phyloP scores from a whole-genome alignment of 2,888 invertebrate genomes.

The Synergus umbraculus region DNA sequence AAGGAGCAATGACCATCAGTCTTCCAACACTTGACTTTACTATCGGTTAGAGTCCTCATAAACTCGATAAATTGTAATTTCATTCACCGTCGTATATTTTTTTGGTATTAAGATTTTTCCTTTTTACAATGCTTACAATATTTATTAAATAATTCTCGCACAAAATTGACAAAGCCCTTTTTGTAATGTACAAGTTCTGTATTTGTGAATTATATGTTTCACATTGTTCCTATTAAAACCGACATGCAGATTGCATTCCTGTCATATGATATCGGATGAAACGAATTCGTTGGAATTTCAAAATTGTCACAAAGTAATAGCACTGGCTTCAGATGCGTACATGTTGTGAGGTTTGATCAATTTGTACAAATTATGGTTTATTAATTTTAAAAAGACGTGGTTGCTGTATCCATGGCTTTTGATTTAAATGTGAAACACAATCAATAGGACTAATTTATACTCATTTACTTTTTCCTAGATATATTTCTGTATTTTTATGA shows the following conservation, averaged over 20 bases:
- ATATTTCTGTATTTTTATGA: neutral
- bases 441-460: neutral
- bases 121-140: neutral
- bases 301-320: constrained; percentile 66
- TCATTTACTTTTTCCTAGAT: neutral
- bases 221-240: constrained; percentile 61
- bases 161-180: constrained; percentile 2
- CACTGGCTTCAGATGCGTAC: constrained; percentile 55
- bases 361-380: constrained; percentile 33
- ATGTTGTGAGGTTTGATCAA: neutral
- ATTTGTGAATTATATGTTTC: constrained; percentile 62
- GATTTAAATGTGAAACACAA: neutral
- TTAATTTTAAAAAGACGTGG: constrained; percentile 19
- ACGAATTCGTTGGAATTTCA: constrained; percentile 61
- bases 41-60: constrained; percentile 58
- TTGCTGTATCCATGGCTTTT: neutral
- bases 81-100: constrained; percentile 53
- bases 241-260: constrained; percentile 61
- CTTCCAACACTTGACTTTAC: constrained; percentile 60
- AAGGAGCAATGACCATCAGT: constrained; percentile 67
- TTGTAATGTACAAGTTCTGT: constrained; percentile 45
- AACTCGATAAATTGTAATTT: constrained; percentile 60
- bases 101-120: neutral
- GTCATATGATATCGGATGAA: constrained; percentile 60
- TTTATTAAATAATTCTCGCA: neutral